phyloP scores from a whole-genome alignment of 1,140 invertebrate species.

The Bombus pascuorum region DNA sequence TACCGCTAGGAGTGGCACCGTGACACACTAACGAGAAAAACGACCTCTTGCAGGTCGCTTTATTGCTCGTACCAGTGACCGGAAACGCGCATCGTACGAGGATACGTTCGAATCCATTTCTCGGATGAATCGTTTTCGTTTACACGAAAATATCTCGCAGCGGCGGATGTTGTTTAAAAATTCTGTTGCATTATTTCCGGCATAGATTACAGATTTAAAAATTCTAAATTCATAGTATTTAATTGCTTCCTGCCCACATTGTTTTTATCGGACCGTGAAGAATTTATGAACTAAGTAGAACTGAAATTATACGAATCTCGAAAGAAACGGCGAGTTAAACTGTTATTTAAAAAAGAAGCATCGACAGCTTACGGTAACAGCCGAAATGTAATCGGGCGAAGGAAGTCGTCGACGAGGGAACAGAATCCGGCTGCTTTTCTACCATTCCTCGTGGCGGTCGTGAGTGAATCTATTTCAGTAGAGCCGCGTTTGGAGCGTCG shows the following conservation, averaged over 20 bases:
- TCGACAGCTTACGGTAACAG: background rate
- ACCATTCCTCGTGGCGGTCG: background rate
- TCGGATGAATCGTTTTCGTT: too few relatives aligned
- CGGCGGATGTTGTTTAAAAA: background rate
- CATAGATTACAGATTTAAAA: background rate
- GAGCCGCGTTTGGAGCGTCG: slow-evolving; percentile 11
- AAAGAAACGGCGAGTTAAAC: background rate
- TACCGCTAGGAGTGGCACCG: slow-evolving; percentile 66
- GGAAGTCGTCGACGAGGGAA: slow-evolving; percentile 25
- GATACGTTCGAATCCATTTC: background rate
- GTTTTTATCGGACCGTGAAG: background rate
- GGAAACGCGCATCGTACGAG: slow-evolving; percentile 31
- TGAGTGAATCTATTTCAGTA: slow-evolving; percentile 47
- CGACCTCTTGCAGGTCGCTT: slow-evolving; percentile 31
- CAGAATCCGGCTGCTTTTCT: slow-evolving; percentile 21
- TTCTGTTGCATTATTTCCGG: background rate
- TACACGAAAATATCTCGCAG: background rate
- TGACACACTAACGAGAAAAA: slow-evolving; percentile 65
- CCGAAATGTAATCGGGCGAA: background rate
- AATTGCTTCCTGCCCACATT: background rate
- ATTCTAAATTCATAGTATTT: background rate
- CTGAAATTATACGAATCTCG: background rate
- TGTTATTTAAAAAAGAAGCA: background rate
- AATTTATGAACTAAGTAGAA: background rate
- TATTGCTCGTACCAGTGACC: slow-evolving; percentile 14